Conservation (phyloP, 2,113 vertebrate genomes). For the Neodon shergylaensis region DNA sequence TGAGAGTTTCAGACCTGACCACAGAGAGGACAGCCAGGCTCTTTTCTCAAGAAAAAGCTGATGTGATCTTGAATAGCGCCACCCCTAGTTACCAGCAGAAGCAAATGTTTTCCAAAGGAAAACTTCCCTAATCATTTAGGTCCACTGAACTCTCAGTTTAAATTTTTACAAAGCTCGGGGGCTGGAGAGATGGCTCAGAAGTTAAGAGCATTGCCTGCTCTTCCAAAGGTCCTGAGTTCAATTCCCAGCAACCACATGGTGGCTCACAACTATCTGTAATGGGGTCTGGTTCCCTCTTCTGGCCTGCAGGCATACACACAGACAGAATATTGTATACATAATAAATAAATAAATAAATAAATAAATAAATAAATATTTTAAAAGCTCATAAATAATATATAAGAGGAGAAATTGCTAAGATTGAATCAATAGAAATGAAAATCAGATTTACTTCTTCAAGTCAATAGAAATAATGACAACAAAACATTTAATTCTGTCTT, state of each 20-base stretch:
- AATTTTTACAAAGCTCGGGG: not conserved
- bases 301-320: no score
- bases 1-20: not conserved
- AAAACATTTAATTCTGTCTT: slow-evolving; percentile 14
- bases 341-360: no score
- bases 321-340: no score
- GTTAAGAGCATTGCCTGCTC: no score
- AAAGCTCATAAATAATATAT: slow-evolving; percentile 41
- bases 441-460: not conserved
- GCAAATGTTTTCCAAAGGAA: slow-evolving; percentile 33
- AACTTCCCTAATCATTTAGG: not conserved
- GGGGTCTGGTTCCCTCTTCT: no score
- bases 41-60: not conserved
- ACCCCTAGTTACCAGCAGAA: not conserved
- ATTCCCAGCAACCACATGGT: no score
- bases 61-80: not conserved
- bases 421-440: slow-evolving; percentile 36
- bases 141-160: not conserved
- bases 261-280: no score
- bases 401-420: slow-evolving; percentile 4
- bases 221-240: no score
- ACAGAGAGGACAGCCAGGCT: not conserved
- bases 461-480: not conserved
- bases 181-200: no score
- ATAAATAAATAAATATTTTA: not conserved